Base-by-base conservation (phyloP, 2,888 invertebrate genomes). In the Thalpophila matura region DNA sequence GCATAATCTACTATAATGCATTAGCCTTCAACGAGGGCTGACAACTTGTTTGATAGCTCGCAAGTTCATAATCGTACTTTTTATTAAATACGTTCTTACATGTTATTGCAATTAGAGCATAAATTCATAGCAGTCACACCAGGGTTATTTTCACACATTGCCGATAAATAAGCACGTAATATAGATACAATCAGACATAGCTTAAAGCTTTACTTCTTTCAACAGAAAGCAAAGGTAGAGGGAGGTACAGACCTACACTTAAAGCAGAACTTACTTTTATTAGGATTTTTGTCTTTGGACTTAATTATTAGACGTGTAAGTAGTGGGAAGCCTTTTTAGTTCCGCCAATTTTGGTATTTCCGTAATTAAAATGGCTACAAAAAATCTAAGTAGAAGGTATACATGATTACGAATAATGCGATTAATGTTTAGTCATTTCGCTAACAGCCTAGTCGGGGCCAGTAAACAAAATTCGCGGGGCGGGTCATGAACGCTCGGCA, bases 401-500 rank as follows among this genome's bases (percentile, higher is more conserved):
- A 51, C 56, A 80, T 76, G 72, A 82, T 82, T 80, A 83, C 67
- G 77, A 79, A 80, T 81, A 77, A 73, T 77, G 80, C 85, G 63
- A 66, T 60, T 68, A 68, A 69, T 70, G 66, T 66, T 53, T 87
- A 89, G 89, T 87, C 80, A 87, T 85, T 84, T 80, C 77, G 86
- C 67, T 65, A 72, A 72, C 63, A 63, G 63, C 46, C 62, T 72
- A 82, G 76, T 80, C 75, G 80, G 85, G 86, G 85, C 83, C 86
- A 81, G 83, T 84, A 87, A 90, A 88, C 88, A 87, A 90, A 93
- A 91, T 90, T 87, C 85, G 85, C 86, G 71, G 86, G 82, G 74
- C 89, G 83, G 93, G 92, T 94, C 94, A 94, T 93, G 94, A 94
- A 79, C 89, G 81, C 50, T 69, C 74, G 55, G 62, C 82, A 86